Base-by-base conservation (phyloP, 2,113 vertebrate species). In the Anoura caudifer region DNA sequence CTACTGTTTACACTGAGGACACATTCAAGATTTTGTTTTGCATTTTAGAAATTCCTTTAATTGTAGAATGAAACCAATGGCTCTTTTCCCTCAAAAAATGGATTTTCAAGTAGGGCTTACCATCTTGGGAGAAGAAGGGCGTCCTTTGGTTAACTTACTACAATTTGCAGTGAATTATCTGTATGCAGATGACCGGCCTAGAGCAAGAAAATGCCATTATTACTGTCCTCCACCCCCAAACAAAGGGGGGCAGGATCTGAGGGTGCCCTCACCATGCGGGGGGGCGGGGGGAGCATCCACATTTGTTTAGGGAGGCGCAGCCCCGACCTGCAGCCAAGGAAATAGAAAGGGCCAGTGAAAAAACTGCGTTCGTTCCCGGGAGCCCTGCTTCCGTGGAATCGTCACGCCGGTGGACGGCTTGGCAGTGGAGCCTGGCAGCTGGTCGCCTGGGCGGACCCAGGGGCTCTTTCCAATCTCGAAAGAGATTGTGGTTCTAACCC, bases 401-500 rank as follows among this genome's bases (percentile, higher is more conserved):
- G 72, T 75, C 72, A 31, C 26, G 2, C 7, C 4, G 20, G 7
- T 1, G 19, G 86, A 33, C 15, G 4, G 1, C 14, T 36, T 6
- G 12, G 33, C 7, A 0, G 0, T 36, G 2, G 5, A 45, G 50
- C 9, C 84, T 70, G 83, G 50, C 70, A 67, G 52, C 7, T 15
- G 0, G 63, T 26, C 1, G 0, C 72, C 69, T 19, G 1, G 69
- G 20, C 84, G 95, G 91, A 87, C 73, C 91, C 0, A 2, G 14
- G 65, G 45, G 76, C 16, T 20, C 61, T 22, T n/a, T 50, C 36
- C 41, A 7, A 0, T 67, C 82, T 88, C 82, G 70, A 22, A 54
- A n/a, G n/a, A n/a, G n/a, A n/a, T n/a, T 93, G 76, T n/a, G 52
- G 45, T 91, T 91, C 87, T 31, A 56, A 87, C 81, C 47, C 50